These are phyloP conservation scores for Dendroctonus ponderosae DNA, from an alignment of 1,140 invertebrate genomes.

Conservation along the genomic window DNA sequence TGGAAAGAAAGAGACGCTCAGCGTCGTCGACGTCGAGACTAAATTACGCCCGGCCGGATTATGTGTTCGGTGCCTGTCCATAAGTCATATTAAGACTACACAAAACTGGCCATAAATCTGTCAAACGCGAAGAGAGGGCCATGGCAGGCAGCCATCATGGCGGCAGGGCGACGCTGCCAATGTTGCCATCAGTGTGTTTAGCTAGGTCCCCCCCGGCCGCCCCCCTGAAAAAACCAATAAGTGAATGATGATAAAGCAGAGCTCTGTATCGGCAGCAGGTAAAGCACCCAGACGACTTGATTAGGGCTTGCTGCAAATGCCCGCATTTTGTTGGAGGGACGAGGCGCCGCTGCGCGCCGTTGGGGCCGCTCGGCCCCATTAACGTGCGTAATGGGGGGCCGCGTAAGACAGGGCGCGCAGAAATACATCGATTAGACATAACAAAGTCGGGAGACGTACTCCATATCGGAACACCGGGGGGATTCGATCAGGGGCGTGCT, in stretches of 20 bases:
- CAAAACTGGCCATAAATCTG: slow-evolving; percentile 53
- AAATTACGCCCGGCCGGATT: slow-evolving; percentile 47
- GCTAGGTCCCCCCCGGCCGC: too few species aligned
- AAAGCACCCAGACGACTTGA: too few species aligned
- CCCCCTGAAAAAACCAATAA: too few species aligned
- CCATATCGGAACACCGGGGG: slow-evolving; percentile 29
- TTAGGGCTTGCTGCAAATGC: background rate
- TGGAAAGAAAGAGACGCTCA: slow-evolving; percentile 28
- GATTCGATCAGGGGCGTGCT: too few species aligned
- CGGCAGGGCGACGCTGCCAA: background rate
- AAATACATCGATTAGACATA: slow-evolving; percentile 55
- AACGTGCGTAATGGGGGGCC: slow-evolving; percentile 54
- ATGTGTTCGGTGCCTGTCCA: slow-evolving; percentile 51
- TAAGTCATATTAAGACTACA: slow-evolving; percentile 54
- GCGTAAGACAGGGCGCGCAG: slow-evolving; percentile 52
- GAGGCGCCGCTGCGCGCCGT: slow-evolving; percentile 23
- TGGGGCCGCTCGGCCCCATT: slow-evolving; percentile 49
- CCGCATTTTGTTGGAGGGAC: background rate
- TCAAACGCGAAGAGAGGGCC: slow-evolving; percentile 47
- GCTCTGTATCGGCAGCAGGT: too few species aligned
- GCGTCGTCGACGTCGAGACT: slow-evolving; percentile 32
- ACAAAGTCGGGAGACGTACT: slow-evolving; percentile 48
- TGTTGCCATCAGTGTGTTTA: background rate
- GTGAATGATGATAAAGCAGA: too few species aligned
- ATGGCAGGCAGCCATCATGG: slow-evolving; percentile 45